A percentile compares a stretch with the other conserved stretches of the same genome.
These are phyloP conservation scores for Sminthurinus aureus DNA, from an alignment of 2,888 invertebrate species.

Conservation along the genomic window DNA sequence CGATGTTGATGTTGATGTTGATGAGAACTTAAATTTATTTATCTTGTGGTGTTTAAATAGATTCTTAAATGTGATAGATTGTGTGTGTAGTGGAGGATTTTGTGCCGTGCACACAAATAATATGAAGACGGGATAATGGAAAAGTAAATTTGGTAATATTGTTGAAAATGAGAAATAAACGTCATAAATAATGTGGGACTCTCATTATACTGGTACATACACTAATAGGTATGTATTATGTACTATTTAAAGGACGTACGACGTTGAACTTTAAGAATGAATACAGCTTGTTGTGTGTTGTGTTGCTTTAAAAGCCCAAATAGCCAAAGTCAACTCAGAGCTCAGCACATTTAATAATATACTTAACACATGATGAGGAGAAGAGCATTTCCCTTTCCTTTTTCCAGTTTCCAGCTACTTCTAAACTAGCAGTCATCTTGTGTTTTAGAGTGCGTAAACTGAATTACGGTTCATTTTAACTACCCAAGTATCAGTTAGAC, in stretches of 20 bases:
- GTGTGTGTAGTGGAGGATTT: background rate
- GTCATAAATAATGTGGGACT: background rate
- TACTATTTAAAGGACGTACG: too few relatives aligned
- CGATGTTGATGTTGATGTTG: too few relatives aligned
- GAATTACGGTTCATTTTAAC: conserved; percentile 16
- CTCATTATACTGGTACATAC: background rate
- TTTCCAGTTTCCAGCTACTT: too few relatives aligned
- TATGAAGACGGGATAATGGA: background rate
- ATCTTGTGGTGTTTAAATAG: background rate
- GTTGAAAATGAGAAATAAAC: background rate
- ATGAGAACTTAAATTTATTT: too few relatives aligned
- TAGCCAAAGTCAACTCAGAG: too few relatives aligned
- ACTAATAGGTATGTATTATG: background rate
- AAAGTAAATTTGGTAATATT: background rate
- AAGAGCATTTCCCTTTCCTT: too few relatives aligned
- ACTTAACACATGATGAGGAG: too few relatives aligned
- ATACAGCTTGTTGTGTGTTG: too few relatives aligned
- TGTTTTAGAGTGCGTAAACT: background rate
- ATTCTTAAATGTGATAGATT: background rate
- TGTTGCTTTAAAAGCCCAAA: too few relatives aligned
- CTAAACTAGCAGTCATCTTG: too few relatives aligned
- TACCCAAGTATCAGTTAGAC: background rate
- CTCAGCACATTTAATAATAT: too few relatives aligned
- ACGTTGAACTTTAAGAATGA: too few relatives aligned
- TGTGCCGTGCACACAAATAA: background rate